A percentile compares a stretch with the other conserved stretches of the same genome.
Conservation (phyloP, 2,113 vertebrate genomes). For the Regulus satrapa region DNA sequence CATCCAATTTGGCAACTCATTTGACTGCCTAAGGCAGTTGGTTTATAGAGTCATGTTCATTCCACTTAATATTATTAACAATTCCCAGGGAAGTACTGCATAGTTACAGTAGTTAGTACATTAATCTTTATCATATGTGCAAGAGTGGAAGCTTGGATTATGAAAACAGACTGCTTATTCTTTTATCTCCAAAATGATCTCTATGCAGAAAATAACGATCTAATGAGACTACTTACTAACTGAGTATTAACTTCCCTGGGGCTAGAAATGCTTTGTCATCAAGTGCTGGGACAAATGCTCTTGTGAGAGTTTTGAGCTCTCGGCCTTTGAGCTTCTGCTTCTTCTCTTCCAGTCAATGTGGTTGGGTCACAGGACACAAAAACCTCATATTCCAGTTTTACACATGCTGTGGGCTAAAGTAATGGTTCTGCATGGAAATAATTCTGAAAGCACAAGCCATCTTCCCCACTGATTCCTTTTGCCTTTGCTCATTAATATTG, state of each 20-base stretch:
- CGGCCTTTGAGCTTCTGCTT: not conserved
- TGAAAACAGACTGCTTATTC: not conserved
- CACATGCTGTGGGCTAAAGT: not conserved
- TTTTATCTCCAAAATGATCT: conserved; percentile 7
- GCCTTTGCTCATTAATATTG: not conserved
- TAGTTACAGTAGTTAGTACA: not conserved
- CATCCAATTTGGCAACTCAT: not conserved
- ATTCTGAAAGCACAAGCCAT: not conserved
- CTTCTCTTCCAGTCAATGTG: not conserved
- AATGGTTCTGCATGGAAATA: not conserved
- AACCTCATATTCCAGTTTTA: not conserved
- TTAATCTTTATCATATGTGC: conserved; percentile 34
- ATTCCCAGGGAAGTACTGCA: not conserved
- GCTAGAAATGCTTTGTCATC: not conserved
- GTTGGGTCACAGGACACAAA: not conserved
- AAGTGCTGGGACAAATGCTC: not conserved
- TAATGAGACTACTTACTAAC: not conserved
- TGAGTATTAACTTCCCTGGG: not conserved
- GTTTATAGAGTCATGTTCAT: conserved; percentile 6
- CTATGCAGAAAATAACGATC: not conserved
- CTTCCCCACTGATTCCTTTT: not conserved
- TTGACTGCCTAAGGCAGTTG: not conserved
- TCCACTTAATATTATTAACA: conserved; percentile 41
- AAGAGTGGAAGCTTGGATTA: not conserved
- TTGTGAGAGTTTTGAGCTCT: not conserved